Evolutionary conservation across 2,113 vertebrate genomes (phyloP), one percentile per base, ranked within the genome.

Genomic region (Pipra filicauda): DNA sequence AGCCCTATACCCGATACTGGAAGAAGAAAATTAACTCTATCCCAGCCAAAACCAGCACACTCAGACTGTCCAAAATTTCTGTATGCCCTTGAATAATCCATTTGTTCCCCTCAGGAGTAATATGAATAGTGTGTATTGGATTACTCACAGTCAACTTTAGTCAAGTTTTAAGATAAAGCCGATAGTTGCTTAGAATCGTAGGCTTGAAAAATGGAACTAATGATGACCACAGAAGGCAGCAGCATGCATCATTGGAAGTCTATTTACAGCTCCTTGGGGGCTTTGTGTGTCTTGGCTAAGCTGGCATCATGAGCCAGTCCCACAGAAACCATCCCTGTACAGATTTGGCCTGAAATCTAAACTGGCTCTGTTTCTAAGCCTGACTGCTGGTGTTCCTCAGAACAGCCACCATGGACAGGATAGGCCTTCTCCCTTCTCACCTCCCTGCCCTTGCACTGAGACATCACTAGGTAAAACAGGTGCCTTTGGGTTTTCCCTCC

Each of bases 101-200:
- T 80, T 76, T 88, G 57, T 80, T 93, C 31, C 67, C 28, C 62
- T 72, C 24, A 37, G 39, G 58, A 89, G 12, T 55, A 55, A n/a
- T 12, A 41, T 6, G 8, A 35, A 8, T 31, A 69, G 11, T 13
- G 1, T 71, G 31, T 72, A 49, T 46, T 0, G 0, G 54, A 43
- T 93, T 80, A 57, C 23, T 55, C 39, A 16, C 7, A 9, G 51
- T 69, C 69, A 84, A 31, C 64, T 87, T 75, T 79, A 70, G 62
- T 61, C 17, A 48, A 78, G 59, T 51, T 82, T 72, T 58, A 48
- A 59, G 88, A 73, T 69, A 80, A 64, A 88, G 33, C 1, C 1
- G 0, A 19, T 44, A 41, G n/a, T 64, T 79, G 54, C 58, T 46
- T 83, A 49, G 48, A 86, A 37, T 23, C 51, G 51, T n/a, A 69